A percentile compares a stretch with the other conserved stretches of the same genome.
phyloP scores from a whole-genome alignment of 1,140 invertebrate species.

The Lycorma delicatula region DNA sequence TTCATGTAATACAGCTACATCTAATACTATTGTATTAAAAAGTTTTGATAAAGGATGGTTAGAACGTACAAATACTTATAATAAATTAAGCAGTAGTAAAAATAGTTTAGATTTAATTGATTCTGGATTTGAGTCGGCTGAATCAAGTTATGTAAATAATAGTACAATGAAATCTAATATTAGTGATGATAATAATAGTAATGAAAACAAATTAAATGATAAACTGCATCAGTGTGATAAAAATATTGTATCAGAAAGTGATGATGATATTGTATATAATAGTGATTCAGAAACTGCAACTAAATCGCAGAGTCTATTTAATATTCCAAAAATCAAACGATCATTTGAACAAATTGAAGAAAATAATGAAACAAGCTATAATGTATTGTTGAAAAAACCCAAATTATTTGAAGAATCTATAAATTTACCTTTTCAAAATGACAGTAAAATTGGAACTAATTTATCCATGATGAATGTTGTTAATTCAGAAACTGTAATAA shows the following conservation, averaged over 20 bases:
- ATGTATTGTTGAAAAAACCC: no score
- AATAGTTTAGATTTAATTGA: constrained; percentile 15
- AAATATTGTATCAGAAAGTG: constrained; percentile 6
- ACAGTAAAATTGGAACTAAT: no score
- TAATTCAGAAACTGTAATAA: no score
- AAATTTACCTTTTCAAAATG: no score
- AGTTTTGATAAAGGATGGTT: constrained; percentile 47
- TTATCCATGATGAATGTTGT: no score
- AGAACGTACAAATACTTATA: constrained; percentile 37
- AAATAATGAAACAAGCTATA: constrained; percentile 36
- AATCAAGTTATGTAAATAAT: constrained; percentile 9
- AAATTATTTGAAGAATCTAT: no score
- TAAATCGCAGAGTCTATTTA: constrained; percentile 14
- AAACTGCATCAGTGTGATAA: not conserved
- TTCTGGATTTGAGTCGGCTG: constrained; percentile 23
- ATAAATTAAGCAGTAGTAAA: constrained; percentile 17
- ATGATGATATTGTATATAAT: constrained; percentile 50
- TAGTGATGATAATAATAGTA: no score
- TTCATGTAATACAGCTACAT: no score
- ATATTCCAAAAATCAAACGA: not conserved
- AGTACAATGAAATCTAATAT: not conserved
- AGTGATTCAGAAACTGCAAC: constrained; percentile 54
- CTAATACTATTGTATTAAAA: no score
- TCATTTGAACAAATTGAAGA: not conserved
- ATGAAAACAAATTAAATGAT: not conserved